A percentile compares a stretch with the other conserved stretches of the same genome.
Evolutionary conservation across 2,888 invertebrate genomes (phyloP).

Genomic region (Tanytarsus gracilentus): DNA sequence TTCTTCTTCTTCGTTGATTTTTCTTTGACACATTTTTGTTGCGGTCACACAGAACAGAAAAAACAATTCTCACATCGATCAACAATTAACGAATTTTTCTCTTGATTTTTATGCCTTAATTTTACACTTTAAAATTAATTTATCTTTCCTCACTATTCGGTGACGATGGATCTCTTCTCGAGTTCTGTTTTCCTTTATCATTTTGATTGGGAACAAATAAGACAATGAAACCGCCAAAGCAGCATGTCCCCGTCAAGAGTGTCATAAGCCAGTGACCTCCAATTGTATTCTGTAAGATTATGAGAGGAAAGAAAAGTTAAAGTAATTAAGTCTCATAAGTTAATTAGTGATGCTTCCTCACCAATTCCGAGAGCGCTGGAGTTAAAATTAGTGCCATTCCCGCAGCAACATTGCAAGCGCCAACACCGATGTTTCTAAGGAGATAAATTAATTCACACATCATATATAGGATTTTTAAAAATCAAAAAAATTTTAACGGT

Average conservation of each 20-base stretch:
- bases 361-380: constrained; percentile 69
- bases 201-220: constrained; percentile 69
- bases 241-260: constrained; percentile 58
- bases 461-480: too few relatives aligned
- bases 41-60: too few relatives aligned
- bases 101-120: background rate
- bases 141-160: constrained; percentile 15
- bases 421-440: constrained; percentile 62
- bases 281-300: constrained; percentile 49
- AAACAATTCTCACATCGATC: too few relatives aligned
- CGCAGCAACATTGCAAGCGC: constrained; percentile 66
- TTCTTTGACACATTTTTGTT: too few relatives aligned
- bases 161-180: background rate
- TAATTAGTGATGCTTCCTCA: constrained; percentile 41
- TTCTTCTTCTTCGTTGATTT: too few relatives aligned
- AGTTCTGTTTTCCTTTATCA: constrained; percentile 33
- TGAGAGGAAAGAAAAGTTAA: background rate
- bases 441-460: too few relatives aligned
- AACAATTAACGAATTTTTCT: too few relatives aligned
- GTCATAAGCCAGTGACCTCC: constrained; percentile 62
- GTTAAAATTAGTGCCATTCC: constrained; percentile 64
- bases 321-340: background rate
- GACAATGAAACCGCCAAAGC: constrained; percentile 61
- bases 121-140: background rate
- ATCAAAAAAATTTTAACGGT: too few relatives aligned